phyloP scores from a whole-genome alignment of 2,113 vertebrate genomes.

The Struthidea cinerea region DNA sequence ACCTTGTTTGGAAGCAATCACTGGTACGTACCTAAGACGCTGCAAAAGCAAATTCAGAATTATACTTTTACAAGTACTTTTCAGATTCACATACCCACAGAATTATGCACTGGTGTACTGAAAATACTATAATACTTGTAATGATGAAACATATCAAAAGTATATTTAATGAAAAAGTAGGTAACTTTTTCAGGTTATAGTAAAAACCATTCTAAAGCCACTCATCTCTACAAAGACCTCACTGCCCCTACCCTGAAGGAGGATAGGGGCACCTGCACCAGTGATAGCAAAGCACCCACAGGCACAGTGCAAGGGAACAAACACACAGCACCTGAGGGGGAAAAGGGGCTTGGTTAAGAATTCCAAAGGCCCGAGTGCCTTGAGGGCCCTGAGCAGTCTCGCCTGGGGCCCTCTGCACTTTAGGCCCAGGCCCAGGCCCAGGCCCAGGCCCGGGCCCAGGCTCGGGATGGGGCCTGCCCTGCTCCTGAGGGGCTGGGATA shows the following conservation, averaged over 20 bases:
- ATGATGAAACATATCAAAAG: fast-evolving
- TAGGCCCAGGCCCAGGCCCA: too few relatives aligned
- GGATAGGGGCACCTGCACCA: fast-evolving
- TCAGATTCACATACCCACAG: neutral
- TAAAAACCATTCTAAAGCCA: neutral
- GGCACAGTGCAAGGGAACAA: fast-evolving
- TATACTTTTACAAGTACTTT: neutral
- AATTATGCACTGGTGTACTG: fast-evolving
- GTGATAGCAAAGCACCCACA: neutral
- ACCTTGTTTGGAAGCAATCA: neutral
- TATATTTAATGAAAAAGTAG: fast-evolving
- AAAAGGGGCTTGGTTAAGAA: fast-evolving
- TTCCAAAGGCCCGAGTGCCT: neutral
- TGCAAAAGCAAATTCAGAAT: neutral
- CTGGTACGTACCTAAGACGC: neutral
- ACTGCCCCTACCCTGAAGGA: fast-evolving
- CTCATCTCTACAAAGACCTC: fast-evolving
- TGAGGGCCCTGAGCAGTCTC: neutral
- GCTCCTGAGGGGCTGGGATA: fast-evolving
- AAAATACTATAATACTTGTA: neutral
- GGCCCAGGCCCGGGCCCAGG: too few relatives aligned
- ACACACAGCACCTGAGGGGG: too few relatives aligned
- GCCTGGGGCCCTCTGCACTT: neutral
- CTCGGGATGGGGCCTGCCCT: fast-evolving
- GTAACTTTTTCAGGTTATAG: fast-evolving